A percentile compares a stretch with the other conserved stretches of the same genome.
These are phyloP conservation scores for Melikaiella ostensackeni DNA, from an alignment of 2,888 invertebrate species.

Conservation along the genomic window DNA sequence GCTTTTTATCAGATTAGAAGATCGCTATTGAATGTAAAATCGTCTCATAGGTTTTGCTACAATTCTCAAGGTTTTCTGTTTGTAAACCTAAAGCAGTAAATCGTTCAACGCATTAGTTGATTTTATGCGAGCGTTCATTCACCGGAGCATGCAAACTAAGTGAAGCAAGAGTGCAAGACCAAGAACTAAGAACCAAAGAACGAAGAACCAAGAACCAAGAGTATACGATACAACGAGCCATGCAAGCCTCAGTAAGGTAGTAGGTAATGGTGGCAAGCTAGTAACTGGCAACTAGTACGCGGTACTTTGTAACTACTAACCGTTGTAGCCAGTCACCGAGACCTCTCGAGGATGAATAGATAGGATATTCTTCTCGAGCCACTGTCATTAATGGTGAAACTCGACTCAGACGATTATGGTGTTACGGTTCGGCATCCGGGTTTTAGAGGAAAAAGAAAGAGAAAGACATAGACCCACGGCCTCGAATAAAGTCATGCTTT, in stretches of 20 bases:
- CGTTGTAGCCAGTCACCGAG: slow-evolving; percentile 41
- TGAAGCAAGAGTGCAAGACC: background rate
- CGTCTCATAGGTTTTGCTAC: background rate
- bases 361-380: slow-evolving; percentile 45
- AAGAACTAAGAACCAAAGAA: background rate
- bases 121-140: slow-evolving; percentile 25
- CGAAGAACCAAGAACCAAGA: background rate
- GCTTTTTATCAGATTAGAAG: slow-evolving; percentile 1
- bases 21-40: slow-evolving; percentile 23
- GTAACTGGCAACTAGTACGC: slow-evolving; percentile 48
- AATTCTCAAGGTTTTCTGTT: slow-evolving; percentile 23
- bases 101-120: background rate
- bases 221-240: background rate
- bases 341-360: slow-evolving; percentile 49
- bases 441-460: slow-evolving; percentile 47
- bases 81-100: slow-evolving; percentile 3
- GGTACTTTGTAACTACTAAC: slow-evolving; percentile 53
- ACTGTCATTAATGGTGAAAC: slow-evolving; percentile 54
- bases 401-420: slow-evolving; percentile 49
- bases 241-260: slow-evolving; percentile 48
- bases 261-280: slow-evolving; percentile 52
- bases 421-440: slow-evolving; percentile 54
- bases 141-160: slow-evolving; percentile 6
- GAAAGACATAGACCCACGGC: slow-evolving; percentile 28
- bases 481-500: slow-evolving; percentile 27